A percentile compares a stretch with the other conserved stretches of the same genome.
Evolutionary conservation across 2,113 vertebrate genomes (phyloP).

Genomic region (Cinclus cinclus): DNA sequence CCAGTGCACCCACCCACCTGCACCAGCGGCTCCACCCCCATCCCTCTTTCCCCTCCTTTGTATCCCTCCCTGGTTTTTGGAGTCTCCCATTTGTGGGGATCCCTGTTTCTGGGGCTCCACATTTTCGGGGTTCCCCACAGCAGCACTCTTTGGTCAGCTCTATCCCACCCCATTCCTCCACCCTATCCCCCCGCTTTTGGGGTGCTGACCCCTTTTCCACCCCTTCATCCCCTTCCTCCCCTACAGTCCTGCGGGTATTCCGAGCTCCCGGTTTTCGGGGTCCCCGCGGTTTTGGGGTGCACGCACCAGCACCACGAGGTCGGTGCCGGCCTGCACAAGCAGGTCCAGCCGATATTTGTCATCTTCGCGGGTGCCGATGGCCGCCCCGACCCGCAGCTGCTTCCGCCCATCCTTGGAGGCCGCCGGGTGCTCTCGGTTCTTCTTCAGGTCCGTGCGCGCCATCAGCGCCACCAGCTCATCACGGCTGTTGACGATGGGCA

Average conservation of each 20-base stretch:
- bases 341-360: slow-evolving; percentile 23
- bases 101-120: background rate
- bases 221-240: no score
- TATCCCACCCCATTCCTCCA: no score
- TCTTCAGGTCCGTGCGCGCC: slow-evolving; percentile 20
- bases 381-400: background rate
- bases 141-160: no score
- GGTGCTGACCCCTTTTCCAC: no score
- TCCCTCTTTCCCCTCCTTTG: background rate
- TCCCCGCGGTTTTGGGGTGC: background rate
- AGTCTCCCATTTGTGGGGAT: background rate
- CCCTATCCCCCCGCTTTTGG: no score
- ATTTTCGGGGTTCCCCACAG: background rate
- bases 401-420: background rate
- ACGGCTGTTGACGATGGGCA: background rate
- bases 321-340: background rate
- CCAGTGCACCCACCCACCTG: background rate
- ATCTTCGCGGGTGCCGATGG: slow-evolving; percentile 4
- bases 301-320: slow-evolving; percentile 21
- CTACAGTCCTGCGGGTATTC: no score
- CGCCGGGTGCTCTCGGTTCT: background rate
- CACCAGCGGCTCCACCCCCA: background rate
- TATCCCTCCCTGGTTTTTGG: no score
- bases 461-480: slow-evolving; percentile 23
- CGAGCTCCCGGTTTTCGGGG: background rate